Evolutionary conservation across 2,888 invertebrate species (phyloP), one percentile per base, ranked within the genome.

Genomic region (Magallana nippona): DNA sequence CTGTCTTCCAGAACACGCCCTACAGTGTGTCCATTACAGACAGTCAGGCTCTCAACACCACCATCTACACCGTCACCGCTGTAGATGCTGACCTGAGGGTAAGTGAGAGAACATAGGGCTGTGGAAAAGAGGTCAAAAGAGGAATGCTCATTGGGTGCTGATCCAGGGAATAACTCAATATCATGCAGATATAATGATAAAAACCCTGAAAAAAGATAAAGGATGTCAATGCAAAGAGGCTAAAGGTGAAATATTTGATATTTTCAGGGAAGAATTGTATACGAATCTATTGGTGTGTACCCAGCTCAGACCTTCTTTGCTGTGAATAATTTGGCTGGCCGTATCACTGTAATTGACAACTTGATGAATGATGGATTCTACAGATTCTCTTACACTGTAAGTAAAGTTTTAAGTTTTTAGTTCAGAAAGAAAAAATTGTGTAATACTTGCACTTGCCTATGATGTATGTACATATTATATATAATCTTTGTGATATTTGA

Each of bases 301-400:
- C 92, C 92, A 44, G 92, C 91, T 1, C 88, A 90, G 78, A 88
- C 87, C 17, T 91, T 91, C 89, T 93, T 93, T 85, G 79, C 55
- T 44, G 89, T 93, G 17, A 87, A 91, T 63, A 81, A 44, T 19
- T 62, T 83, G 0, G 90, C 88, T 79, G 91, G 91, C 15, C 81
- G 62, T 22, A 79, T 88, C 2, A 83, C 62, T 19, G 81, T 85
- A 3, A 84, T 78, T 27, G 86, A 88, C 32, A 87, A 86, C n/a
- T 83, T 91, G 63, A 87, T 86, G 83, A 87, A 90, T 78, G 91
- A 91, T 83, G 86, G 87, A 19, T 79, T 90, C 57, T 89, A 87
- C 10, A 83, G 88, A n/a, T 87, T 85, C 11, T 71, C 79, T 0
- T 91, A 91, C 84, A 89, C 85, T 19, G 88, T 88, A 84, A 81